Evolutionary conservation across 2,888 invertebrate species (phyloP).

Genomic region (Isoperla grammatica): DNA sequence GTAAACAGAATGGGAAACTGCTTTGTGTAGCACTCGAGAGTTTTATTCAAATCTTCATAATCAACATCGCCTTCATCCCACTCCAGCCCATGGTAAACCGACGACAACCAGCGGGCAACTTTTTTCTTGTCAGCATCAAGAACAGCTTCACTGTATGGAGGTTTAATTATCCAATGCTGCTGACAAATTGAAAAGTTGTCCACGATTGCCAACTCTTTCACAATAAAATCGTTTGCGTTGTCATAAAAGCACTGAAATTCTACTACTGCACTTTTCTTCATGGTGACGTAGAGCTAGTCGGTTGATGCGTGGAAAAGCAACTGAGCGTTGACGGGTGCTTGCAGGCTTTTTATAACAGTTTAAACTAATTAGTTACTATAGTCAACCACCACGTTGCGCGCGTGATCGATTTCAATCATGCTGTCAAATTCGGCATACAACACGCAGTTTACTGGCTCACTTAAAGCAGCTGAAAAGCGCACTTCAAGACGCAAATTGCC

Average conservation of each 20-base stretch:
- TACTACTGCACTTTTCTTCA: not conserved
- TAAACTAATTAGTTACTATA: not conserved
- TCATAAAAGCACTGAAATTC: not conserved
- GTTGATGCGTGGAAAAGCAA: not conserved
- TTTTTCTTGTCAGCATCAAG: not conserved
- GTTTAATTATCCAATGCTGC: not conserved
- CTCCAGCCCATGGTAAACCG: not conserved
- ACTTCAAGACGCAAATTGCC: not conserved
- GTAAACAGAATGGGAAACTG: not conserved
- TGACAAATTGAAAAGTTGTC: not conserved
- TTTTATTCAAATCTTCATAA: not conserved
- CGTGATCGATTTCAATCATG: not conserved
- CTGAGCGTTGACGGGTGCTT: not conserved
- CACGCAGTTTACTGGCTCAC: not conserved
- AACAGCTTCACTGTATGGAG: not conserved
- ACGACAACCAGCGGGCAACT: not conserved
- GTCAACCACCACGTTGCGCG: not conserved
- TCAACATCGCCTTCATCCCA: not conserved
- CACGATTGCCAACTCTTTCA: not conserved
- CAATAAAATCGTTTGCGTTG: not conserved
- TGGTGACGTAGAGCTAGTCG: too few relatives aligned
- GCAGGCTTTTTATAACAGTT: too few relatives aligned
- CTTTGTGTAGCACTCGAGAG: not conserved
- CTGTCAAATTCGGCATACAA: not conserved
- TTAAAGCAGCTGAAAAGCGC: not conserved